These are phyloP conservation scores for Epinephelus malabaricus DNA, from an alignment of 2,797 vertebrate genomes.

Conservation along the genomic window DNA sequence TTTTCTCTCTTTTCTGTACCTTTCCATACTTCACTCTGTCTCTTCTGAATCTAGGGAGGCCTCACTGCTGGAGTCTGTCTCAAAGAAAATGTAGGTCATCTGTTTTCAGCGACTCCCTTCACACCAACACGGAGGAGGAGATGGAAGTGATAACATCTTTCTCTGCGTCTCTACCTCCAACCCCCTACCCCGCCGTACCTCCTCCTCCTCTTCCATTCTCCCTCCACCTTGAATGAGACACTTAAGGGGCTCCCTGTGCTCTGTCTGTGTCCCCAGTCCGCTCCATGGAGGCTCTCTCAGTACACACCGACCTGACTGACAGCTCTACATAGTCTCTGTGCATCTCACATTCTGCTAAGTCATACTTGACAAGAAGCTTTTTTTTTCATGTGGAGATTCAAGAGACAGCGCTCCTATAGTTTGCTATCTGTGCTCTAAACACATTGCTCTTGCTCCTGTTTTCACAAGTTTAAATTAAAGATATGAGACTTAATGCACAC, in stretches of 20 bases:
- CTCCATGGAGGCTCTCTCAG: slow-evolving; percentile 32
- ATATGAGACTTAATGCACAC: too few relatives aligned
- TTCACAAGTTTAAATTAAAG: too few relatives aligned
- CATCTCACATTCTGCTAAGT: slow-evolving; percentile 51
- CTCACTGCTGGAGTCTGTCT: slow-evolving; percentile 70
- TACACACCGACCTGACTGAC: slow-evolving; percentile 56
- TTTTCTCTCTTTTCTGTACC: background rate
- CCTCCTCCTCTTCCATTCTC: slow-evolving; percentile 18
- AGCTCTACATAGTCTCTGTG: slow-evolving; percentile 41
- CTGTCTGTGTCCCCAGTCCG: slow-evolving; percentile 54
- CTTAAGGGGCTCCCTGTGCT: slow-evolving; percentile 66
- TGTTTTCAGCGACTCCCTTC: slow-evolving; percentile 77
- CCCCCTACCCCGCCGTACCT: background rate
- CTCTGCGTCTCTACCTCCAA: slow-evolving; percentile 14
- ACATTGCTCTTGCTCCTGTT: background rate
- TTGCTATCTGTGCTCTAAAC: slow-evolving; percentile 29
- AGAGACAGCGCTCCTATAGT: background rate
- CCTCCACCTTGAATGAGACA: slow-evolving; percentile 61
- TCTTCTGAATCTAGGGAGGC: slow-evolving; percentile 66
- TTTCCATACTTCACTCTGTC: slow-evolving; percentile 34
- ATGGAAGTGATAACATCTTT: slow-evolving; percentile 73
- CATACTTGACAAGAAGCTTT: slow-evolving; percentile 25
- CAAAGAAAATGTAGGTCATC: slow-evolving; percentile 86
- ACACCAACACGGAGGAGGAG: slow-evolving; percentile 68
- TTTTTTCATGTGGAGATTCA: background rate